Percentiles rank a stretch among this genome's conserved stretches.
Evolutionary conservation across 2,797 vertebrate genomes (phyloP).

Genomic region (Apodemus agrarius): DNA sequence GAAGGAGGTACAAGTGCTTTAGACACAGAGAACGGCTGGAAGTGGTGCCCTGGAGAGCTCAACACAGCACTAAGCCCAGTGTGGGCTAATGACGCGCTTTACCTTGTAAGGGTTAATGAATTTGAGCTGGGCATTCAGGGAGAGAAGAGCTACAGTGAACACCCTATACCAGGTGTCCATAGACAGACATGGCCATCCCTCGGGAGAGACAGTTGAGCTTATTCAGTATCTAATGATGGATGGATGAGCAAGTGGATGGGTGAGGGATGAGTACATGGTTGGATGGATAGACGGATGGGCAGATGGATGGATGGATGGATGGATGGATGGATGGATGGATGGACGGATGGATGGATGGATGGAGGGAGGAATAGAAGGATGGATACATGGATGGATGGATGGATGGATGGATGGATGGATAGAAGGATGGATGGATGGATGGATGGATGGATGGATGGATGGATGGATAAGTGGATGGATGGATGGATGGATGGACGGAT

Average conservation of each 20-base stretch:
- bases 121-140: background rate
- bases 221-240: background rate
- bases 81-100: fast-evolving
- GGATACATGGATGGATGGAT: background rate
- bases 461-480: background rate
- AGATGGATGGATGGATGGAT: no score
- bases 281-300: background rate
- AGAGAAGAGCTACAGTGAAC: fast-evolving
- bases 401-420: background rate
- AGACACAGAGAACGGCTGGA: fast-evolving
- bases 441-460: background rate
- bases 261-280: background rate
- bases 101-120: background rate
- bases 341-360: no score
- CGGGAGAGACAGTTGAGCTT: background rate
- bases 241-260: background rate
- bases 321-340: background rate
- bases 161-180: fast-evolving
- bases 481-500: background rate
- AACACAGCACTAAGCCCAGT: fast-evolving
- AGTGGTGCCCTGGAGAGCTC: fast-evolving
- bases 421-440: background rate
- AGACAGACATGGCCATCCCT: background rate
- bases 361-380: no score
- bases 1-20: background rate